These are phyloP conservation scores for Neocrepidodera transversa DNA, from an alignment of 2,888 invertebrate genomes.

Conservation along the genomic window DNA sequence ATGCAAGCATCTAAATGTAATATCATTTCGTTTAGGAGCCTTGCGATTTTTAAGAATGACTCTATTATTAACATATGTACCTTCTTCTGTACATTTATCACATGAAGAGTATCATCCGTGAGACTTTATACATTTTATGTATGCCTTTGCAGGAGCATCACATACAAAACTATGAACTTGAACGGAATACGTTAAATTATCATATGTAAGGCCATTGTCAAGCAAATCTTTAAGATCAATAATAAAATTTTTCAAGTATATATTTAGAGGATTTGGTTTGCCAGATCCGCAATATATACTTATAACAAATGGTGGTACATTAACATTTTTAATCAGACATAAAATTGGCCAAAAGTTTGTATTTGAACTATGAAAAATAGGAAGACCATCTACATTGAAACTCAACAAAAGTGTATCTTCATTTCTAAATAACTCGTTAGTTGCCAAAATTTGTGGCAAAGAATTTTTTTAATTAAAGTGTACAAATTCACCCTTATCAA, in stretches of 20 bases:
- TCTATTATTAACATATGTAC: not conserved
- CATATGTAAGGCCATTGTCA: not conserved
- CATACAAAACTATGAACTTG: not conserved
- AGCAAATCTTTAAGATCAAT: not conserved
- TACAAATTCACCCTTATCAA: too few species aligned
- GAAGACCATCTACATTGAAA: constrained; percentile 1
- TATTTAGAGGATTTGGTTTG: not conserved
- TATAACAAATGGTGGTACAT: not conserved
- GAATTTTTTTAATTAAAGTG: too few species aligned
- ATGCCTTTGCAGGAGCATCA: not conserved
- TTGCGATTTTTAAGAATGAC: too few species aligned
- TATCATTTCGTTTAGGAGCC: too few species aligned
- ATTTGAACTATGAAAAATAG: not conserved
- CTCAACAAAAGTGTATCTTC: too few species aligned
- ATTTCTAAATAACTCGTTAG: too few species aligned
- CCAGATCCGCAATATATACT: not conserved
- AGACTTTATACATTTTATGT: not conserved
- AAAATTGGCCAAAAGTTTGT: constrained; percentile 1
- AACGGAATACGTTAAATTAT: not conserved
- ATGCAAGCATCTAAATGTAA: too few species aligned
- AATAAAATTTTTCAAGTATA: not conserved
- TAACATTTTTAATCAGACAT: not conserved
- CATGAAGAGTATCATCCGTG: not conserved
- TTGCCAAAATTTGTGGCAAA: too few species aligned
- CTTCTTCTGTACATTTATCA: not conserved